These are phyloP conservation scores for Echinops telfairi DNA, from an alignment of 2,113 vertebrate species.

Conservation along the genomic window DNA sequence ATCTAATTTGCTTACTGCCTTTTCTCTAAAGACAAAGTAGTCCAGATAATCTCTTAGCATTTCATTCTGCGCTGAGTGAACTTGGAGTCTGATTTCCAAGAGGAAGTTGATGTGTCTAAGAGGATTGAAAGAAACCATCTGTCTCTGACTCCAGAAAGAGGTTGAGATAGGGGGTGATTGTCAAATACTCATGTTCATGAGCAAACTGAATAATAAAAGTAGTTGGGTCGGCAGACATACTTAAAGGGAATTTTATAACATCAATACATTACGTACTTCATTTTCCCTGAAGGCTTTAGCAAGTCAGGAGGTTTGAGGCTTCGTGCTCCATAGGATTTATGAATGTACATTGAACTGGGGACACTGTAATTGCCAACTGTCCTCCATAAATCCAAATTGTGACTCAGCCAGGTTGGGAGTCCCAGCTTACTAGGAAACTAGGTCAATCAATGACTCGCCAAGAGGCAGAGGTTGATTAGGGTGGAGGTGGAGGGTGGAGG, in stretches of 20 bases:
- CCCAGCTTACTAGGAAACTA: conserved; percentile 81
- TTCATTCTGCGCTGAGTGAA: conserved; percentile 11
- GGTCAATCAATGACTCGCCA: conserved; percentile 83
- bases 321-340: conserved; percentile 79
- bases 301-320: conserved; percentile 75
- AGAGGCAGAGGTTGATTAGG: conserved; percentile 82
- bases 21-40: conserved; percentile 4
- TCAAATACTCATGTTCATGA: conserved; percentile 9
- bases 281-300: conserved; percentile 64
- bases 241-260: neutral
- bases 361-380: conserved; percentile 81
- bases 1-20: neutral
- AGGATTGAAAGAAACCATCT: conserved; percentile 48
- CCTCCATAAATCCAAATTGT: conserved; percentile 72
- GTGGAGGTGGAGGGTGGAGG: no score
- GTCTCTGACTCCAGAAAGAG: neutral
- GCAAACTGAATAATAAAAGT: conserved; percentile 22
- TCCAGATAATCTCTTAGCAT: neutral
- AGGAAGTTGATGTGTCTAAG: conserved; percentile 36
- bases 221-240: neutral
- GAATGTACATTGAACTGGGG: conserved; percentile 77
- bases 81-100: neutral
- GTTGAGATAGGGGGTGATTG: neutral
- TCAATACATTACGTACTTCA: neutral
- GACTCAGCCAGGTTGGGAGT: conserved; percentile 81